Base-by-base conservation (phyloP, 2,113 vertebrate genomes). In the Channa maculata region DNA sequence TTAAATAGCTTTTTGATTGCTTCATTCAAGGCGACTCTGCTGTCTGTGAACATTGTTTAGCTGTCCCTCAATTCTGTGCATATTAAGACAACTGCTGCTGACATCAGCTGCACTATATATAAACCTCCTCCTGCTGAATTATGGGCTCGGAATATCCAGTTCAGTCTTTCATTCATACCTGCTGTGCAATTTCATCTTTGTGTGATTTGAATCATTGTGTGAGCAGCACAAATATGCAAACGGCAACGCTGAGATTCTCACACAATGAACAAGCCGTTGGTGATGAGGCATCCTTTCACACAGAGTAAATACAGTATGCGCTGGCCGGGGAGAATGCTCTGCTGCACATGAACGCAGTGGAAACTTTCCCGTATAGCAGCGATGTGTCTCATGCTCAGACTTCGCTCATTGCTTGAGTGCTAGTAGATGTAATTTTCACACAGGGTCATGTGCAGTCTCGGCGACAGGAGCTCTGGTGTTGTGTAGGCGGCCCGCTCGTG, bases 181-280 rank as follows among this genome's bases (percentile, higher is more conserved):
- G 14, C 14, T 36, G 8, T 43, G 48, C 70, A 51, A 64, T 65
- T 68, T 44, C 2, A 2, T 33, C 43, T 54, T 45, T 72, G 49
- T 66, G 55, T 71, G 52, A 24, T 24, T 8, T 44, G 57, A 65
- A 61, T 76, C 43, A 45, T 76, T 24, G 71, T 58, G 50, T 55
- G 53, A 71, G 67, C 51, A 34, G 67, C 43, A 67, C 10, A 41
- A 67, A 71, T 48, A 58, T 53, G 15, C 59, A 15, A 41, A 36
- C 58, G n/a, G 15, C 52, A 33, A 65, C 3, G 57, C 43, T 43
- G 38, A 34, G 15, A 43, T 38, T 76, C 53, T 24, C 38, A 46
- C 14, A 57, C 44, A 57, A 66, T 44, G 15, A 39, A 33, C 43
- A 44, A 6, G 46, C 43, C 34, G 45, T 59, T 14, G 38, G 15